phyloP scores from a whole-genome alignment of 1,140 invertebrate species.

The Apocrypta bakeri region DNA sequence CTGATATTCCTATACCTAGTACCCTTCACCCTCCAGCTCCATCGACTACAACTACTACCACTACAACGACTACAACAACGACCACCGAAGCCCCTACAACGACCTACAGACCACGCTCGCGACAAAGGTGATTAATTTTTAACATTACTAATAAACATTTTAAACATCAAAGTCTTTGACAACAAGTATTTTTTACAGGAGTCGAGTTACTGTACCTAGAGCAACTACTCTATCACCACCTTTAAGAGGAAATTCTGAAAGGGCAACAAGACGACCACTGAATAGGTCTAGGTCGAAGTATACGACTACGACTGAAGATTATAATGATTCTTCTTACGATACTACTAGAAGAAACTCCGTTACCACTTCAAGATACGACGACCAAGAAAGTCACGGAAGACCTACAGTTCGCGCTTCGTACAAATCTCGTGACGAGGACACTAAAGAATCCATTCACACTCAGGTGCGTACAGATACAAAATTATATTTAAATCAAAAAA shows the following conservation, averaged over 20 bases:
- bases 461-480: constrained; percentile 45
- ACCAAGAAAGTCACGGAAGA: constrained; percentile 58
- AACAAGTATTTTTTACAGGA: constrained; percentile 51
- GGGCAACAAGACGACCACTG: constrained; percentile 62
- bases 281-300: constrained; percentile 67
- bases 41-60: constrained; percentile 54
- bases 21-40: constrained; percentile 48
- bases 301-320: constrained; percentile 64
- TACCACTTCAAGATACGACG: constrained; percentile 62
- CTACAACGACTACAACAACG: constrained; percentile 59
- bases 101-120: constrained; percentile 60
- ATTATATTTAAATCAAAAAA: neutral
- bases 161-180: neutral
- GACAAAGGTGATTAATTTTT: constrained; percentile 61
- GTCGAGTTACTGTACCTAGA: constrained; percentile 58
- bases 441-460: constrained; percentile 48
- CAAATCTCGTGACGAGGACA: constrained; percentile 51
- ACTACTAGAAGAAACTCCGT: constrained; percentile 62
- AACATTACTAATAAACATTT: constrained; percentile 22
- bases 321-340: constrained; percentile 65
- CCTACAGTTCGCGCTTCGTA: constrained; percentile 56
- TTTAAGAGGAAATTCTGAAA: constrained; percentile 56
- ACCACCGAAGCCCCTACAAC: constrained; percentile 61
- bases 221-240: constrained; percentile 56
- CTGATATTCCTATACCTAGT: constrained; percentile 49